A percentile compares a stretch with the other conserved stretches of the same genome.
Conservation (phyloP, 2,113 vertebrate species). For the Zapus hudsonius region DNA sequence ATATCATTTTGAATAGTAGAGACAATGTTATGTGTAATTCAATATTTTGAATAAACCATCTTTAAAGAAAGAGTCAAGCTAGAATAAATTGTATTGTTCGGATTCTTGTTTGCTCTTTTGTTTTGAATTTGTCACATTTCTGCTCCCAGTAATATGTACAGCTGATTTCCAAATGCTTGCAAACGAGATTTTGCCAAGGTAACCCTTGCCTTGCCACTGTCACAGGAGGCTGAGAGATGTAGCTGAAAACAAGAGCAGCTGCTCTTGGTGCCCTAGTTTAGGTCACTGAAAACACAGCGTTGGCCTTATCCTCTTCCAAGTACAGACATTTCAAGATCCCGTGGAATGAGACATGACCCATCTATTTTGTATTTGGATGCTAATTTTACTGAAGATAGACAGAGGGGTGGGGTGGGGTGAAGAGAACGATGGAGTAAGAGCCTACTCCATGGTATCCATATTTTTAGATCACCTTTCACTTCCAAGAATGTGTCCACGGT, state of each 20-base stretch:
- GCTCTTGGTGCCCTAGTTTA: constrained; percentile 68
- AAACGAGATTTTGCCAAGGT: constrained; percentile 45
- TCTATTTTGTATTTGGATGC: constrained; percentile 75
- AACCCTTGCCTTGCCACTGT: constrained; percentile 39
- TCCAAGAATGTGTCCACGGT: constrained; percentile 61
- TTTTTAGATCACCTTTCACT: constrained; percentile 72
- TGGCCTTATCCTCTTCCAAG: constrained; percentile 70
- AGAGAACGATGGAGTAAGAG: neutral
- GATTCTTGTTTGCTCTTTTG: neutral
- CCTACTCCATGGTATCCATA: constrained; percentile 49
- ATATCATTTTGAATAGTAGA: neutral
- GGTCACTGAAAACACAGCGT: constrained; percentile 66
- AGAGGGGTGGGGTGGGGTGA: neutral
- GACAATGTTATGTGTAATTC: neutral
- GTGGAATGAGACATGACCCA: constrained; percentile 74
- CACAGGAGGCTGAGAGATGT: neutral
- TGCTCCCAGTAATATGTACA: neutral
- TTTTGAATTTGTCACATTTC: neutral
- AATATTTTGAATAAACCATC: constrained; percentile 2
- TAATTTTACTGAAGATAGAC: constrained; percentile 68
- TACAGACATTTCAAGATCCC: constrained; percentile 74
- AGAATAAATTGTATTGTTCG: neutral
- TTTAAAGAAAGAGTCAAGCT: neutral
- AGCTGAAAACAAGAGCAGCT: constrained; percentile 72
- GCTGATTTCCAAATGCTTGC: constrained; percentile 16